Percentiles rank a stretch among this genome's conserved stretches.
These are phyloP conservation scores for Salvelinus fontinalis DNA, from an alignment of 2,113 vertebrate species.

Conservation along the genomic window DNA sequence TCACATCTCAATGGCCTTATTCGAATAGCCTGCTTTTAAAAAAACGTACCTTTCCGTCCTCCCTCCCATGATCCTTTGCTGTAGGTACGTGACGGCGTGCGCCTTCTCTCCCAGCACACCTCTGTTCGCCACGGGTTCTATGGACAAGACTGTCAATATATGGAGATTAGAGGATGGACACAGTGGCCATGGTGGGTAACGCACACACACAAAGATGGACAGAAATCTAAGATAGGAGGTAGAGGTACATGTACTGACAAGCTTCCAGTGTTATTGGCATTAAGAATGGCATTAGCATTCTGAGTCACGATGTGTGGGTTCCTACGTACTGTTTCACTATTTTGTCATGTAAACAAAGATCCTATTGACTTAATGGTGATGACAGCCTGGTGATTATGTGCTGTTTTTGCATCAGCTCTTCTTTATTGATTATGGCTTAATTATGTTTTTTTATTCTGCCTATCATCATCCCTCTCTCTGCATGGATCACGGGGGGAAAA, in stretches of 20 bases:
- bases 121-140: conserved; percentile 92
- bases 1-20: not conserved
- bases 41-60: not conserved
- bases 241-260: no score
- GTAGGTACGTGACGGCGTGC: conserved; percentile 93
- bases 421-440: conserved; percentile 5
- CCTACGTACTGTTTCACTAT: no score
- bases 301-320: no score
- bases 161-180: conserved; percentile 83
- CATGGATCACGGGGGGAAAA: conserved; percentile 10
- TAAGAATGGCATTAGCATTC: no score
- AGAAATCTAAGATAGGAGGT: not conserved
- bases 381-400: not conserved
- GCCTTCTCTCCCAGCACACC: conserved; percentile 81
- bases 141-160: conserved; percentile 95
- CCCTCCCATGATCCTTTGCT: conserved; percentile 20
- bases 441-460: not conserved
- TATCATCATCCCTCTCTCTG: not conserved
- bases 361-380: not conserved
- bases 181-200: conserved; percentile 65
- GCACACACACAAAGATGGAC: not conserved
- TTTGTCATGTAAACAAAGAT: not conserved
- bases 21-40: not conserved
- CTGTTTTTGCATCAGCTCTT: not conserved
- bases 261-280: no score